phyloP scores from a whole-genome alignment of 2,113 vertebrate species.

The Hystrix cristata region DNA sequence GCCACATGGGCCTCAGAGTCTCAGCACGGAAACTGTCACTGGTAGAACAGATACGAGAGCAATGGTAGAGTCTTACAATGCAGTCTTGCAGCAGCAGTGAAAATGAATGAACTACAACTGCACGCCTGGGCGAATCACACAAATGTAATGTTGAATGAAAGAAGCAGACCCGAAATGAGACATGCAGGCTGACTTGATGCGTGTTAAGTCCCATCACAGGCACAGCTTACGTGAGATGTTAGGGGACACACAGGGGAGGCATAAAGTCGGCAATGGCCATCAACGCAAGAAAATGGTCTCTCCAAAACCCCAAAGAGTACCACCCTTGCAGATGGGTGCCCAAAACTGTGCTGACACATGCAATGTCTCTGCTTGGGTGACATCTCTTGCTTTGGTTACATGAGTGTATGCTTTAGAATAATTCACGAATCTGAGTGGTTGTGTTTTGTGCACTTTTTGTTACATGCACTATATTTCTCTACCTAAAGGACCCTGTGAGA shows the following conservation, averaged over 20 bases:
- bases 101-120: not conserved
- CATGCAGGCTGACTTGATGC: rapidly evolving
- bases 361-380: not conserved
- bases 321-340: no score
- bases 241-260: not conserved
- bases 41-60: not conserved
- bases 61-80: not conserved
- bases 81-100: not conserved
- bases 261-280: rapidly evolving
- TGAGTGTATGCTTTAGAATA: not conserved
- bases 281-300: not conserved
- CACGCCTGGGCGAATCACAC: not conserved
- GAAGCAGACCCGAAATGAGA: not conserved
- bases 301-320: not conserved
- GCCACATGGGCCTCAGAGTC: not conserved
- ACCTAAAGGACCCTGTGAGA: not conserved
- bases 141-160: not conserved
- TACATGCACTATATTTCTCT: not conserved
- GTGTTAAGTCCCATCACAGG: rapidly evolving
- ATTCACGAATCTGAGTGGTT: not conserved
- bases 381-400: no score
- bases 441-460: not conserved
- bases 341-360: rapidly evolving
- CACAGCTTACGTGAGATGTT: rapidly evolving
- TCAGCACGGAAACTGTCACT: not conserved